A percentile compares a stretch with the other conserved stretches of the same genome.
Conservation (phyloP, 2,888 invertebrate genomes). For the Psylliodes chrysocephalus region DNA sequence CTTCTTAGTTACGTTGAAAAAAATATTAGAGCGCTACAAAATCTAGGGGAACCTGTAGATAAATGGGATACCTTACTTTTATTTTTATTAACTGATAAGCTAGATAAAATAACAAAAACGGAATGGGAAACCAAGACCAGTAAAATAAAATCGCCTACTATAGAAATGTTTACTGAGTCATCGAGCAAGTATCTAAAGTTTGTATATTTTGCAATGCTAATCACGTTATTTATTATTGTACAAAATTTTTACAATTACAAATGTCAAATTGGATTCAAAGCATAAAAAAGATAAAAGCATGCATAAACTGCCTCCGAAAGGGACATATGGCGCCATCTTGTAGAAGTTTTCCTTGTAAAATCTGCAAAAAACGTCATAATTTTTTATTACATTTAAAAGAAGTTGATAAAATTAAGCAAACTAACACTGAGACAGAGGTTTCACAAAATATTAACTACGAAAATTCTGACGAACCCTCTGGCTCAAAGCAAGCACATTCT, state of each 20-base stretch:
- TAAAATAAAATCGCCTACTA: background rate
- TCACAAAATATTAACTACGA: too few species aligned
- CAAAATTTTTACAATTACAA: slow-evolving; percentile 4
- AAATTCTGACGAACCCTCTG: too few species aligned
- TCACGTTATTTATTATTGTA: slow-evolving; percentile 7
- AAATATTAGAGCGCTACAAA: background rate
- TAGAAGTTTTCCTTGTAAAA: too few species aligned
- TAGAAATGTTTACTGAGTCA: background rate
- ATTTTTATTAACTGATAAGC: slow-evolving; percentile 12
- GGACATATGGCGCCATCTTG: too few species aligned
- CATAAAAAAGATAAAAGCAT: slow-evolving; percentile 7
- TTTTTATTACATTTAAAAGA: too few species aligned
- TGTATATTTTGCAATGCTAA: slow-evolving; percentile 16
- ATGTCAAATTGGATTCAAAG: background rate
- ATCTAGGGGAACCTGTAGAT: slow-evolving; percentile 8
- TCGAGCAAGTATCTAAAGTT: background rate
- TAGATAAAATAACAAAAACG: slow-evolving; percentile 6
- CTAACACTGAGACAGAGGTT: too few species aligned
- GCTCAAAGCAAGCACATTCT: too few species aligned
- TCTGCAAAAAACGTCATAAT: too few species aligned
- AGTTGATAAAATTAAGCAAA: too few species aligned
- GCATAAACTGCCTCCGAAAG: too few species aligned
- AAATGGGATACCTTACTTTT: slow-evolving; percentile 5
- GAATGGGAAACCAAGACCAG: slow-evolving; percentile 10
- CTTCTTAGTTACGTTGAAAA: background rate